Base-by-base conservation (phyloP, 35 echinoderm and acorn worm species). In the Ptychodera flava region DNA sequence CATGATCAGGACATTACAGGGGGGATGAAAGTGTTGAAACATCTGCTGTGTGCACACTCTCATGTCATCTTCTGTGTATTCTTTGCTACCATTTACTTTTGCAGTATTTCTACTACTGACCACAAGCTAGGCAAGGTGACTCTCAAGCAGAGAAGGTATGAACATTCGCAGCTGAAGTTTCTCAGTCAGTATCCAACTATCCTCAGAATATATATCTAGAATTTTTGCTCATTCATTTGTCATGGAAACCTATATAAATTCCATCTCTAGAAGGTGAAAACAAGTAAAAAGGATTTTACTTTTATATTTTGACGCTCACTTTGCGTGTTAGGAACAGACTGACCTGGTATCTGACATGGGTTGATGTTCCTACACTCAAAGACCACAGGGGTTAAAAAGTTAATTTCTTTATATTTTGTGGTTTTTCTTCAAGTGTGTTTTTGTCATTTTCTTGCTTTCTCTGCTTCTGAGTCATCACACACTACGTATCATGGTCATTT, bases 31-130 rank as follows among this genome's bases (percentile, higher is more conserved):
- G n/a, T n/a, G n/a, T n/a, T n/a, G n/a, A n/a, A n/a, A n/a, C 22
- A 64, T 64, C 22, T 6, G 6, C 6, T 64, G 45, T 64, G 45
- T 12, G 22, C 6, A 64, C 22, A 22, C 22, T 6, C 45, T 64
- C 6, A 12, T 64, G 6, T 12, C 22, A 64, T 64, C 45, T 12
- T 64, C 6, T 64, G 6, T 64, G 22, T 64, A 64, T 64, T 64
- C 45, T 64, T 64, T 64, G 45, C 45, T 64, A 64, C 45, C 45
- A 64, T 64, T 64, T 64, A 64, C 45, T 64, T 64, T 64, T 64
- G 45, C 45, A 64, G 45, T 64, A 64, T 64, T 64, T 64, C 45
- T 64, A 64, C 45, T 64, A 64, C 45, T 64, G 45, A 64, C 45
- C 6, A 22, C 45, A 64, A 64, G 45, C 45, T 64, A 64, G 45